phyloP scores from a whole-genome alignment of 2,113 vertebrate genomes.

The Thamnophis sirtalis region DNA sequence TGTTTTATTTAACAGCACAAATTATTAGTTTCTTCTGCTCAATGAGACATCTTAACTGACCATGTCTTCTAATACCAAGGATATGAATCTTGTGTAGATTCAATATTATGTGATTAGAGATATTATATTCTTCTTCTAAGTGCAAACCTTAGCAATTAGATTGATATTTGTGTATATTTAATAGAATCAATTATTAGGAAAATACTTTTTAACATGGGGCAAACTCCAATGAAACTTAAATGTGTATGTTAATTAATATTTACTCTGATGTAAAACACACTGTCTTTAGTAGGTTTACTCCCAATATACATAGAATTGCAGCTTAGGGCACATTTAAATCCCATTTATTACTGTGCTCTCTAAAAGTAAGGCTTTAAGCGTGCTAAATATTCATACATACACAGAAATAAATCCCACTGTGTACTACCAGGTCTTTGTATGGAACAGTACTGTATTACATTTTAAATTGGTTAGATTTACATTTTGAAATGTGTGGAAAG shows the following conservation, averaged over 20 bases:
- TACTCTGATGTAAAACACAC: not conserved
- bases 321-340: not conserved
- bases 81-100: slow-evolving; percentile 20
- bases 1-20: not conserved
- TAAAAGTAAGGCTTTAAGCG: not conserved
- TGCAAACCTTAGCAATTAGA: not conserved
- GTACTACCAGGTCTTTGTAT: not conserved
- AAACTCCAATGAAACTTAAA: not conserved
- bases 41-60: slow-evolving; percentile 10
- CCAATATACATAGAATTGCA: not conserved
- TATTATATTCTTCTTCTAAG: not conserved
- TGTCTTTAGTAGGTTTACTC: not conserved
- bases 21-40: slow-evolving; percentile 24
- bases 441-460: slow-evolving; percentile 3
- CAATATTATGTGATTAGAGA: not conserved
- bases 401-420: not conserved
- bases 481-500: slow-evolving; percentile 3
- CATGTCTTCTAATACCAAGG: slow-evolving; percentile 13
- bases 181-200: slow-evolving; percentile 7
- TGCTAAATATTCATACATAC: not conserved
- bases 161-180: not conserved
- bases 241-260: not conserved
- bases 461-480: slow-evolving; percentile 17
- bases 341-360: not conserved
- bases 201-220: slow-evolving; percentile 1